These are phyloP conservation scores for Frieseomelitta varia DNA, from an alignment of 1,140 invertebrate genomes.

Conservation along the genomic window DNA sequence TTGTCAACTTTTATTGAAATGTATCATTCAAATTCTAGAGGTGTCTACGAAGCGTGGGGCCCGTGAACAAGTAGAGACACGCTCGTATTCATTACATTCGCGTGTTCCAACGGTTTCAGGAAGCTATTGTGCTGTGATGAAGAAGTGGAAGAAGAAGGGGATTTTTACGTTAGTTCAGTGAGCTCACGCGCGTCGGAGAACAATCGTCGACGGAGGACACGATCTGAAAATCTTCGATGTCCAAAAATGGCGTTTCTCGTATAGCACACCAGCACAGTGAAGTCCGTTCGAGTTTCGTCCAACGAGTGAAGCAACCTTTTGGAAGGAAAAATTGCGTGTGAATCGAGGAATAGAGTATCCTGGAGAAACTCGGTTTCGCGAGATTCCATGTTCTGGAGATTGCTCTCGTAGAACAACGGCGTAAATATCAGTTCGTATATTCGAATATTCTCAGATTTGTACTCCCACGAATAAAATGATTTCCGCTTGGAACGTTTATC, in stretches of 20 bases:
- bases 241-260: slow-evolving; percentile 76
- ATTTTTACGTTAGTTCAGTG: slow-evolving; percentile 68
- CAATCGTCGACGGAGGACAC: slow-evolving; percentile 53
- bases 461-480: neutral
- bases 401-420: slow-evolving; percentile 15
- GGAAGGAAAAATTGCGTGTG: neutral
- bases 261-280: slow-evolving; percentile 32
- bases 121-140: slow-evolving; percentile 49
- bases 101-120: slow-evolving; percentile 51
- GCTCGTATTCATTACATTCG: slow-evolving; percentile 39
- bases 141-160: slow-evolving; percentile 42
- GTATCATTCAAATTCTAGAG: neutral
- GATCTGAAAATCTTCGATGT: slow-evolving; percentile 43
- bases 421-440: slow-evolving; percentile 58
- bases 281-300: neutral
- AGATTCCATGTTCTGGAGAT: slow-evolving; percentile 1
- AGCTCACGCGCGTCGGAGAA: slow-evolving; percentile 71
- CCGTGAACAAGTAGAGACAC: slow-evolving; percentile 12
- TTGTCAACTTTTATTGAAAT: neutral
- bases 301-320: neutral
- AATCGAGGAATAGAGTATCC: neutral
- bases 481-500: neutral
- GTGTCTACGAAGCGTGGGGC: neutral
- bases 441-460: slow-evolving; percentile 49
- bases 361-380: neutral